These are phyloP conservation scores for Xestia xanthographa DNA, from an alignment of 2,888 invertebrate genomes.

Conservation along the genomic window DNA sequence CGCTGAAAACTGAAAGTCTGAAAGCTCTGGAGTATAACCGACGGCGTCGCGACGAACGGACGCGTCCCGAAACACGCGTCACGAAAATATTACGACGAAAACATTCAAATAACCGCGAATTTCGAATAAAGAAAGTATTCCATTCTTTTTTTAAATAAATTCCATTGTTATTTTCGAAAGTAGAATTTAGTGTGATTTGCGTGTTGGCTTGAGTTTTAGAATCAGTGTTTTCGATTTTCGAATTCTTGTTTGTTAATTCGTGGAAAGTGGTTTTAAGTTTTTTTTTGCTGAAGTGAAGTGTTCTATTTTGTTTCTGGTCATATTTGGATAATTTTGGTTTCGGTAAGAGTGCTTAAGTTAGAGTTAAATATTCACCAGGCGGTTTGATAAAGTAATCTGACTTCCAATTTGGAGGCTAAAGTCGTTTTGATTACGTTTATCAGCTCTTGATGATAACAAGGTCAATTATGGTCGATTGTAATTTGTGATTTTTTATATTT, in stretches of 20 bases:
- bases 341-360: constrained; percentile 57
- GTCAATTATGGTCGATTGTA: constrained; percentile 53
- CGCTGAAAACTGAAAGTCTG: constrained; percentile 55
- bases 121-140: constrained; percentile 9
- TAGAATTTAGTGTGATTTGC: constrained; percentile 8
- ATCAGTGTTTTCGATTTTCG: constrained; percentile 23
- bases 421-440: constrained; percentile 57
- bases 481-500: constrained; percentile 42
- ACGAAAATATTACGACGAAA: constrained; percentile 45
- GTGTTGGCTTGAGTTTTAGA: constrained; percentile 17
- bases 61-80: constrained; percentile 61
- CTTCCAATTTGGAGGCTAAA: constrained; percentile 47
- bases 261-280: constrained; percentile 43
- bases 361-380: constrained; percentile 10
- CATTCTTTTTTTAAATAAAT: constrained; percentile 17
- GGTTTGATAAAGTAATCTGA: constrained; percentile 43
- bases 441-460: constrained; percentile 55
- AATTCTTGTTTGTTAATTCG: constrained; percentile 35
- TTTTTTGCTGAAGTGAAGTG: constrained; percentile 55
- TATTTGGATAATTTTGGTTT: constrained; percentile 64
- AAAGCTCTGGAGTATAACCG: constrained; percentile 72
- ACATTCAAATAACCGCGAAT: constrained; percentile 54
- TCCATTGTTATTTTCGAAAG: background rate
- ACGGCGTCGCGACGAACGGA: constrained; percentile 70
- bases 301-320: constrained; percentile 56